Evolutionary conservation across 2,888 invertebrate species (phyloP), one percentile per base, ranked within the genome.

Genomic region (Anoplius nigerrimus): DNA sequence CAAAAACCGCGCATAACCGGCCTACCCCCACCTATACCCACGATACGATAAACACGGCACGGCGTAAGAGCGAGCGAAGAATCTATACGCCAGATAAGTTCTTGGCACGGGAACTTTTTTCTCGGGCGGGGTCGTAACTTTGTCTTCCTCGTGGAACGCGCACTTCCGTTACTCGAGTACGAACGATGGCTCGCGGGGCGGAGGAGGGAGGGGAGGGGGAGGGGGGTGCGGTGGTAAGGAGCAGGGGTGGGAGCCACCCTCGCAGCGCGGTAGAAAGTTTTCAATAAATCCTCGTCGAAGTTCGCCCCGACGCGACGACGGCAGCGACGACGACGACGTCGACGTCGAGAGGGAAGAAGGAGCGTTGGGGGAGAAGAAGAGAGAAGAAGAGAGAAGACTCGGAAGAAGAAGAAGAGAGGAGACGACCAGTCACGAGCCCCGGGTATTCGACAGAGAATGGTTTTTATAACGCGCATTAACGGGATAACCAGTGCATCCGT

Each of bases 231-330:
- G n/a, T n/a, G n/a, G n/a, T n/a, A 22, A 53, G 53, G n/a, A 20
- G 5, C 8, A n/a, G 11, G 55, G 22, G 34, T 4, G 13, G 24
- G 13, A 22, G 18, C 55, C 18, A 48, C 21, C 21, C 64, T 20
- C 46, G 43, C 22, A n/a, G 45, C 24, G 16, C 18, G 42, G n/a
- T 20, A 15, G 66, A 75, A 79, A 76, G 67, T 79, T 78, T 73
- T 73, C 73, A 75, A 81, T 79, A 76, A 80, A 77, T 78, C 72
- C 69, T 71, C 69, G 62, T 61, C 57, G 57, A 76, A 79, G 68
- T 79, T 76, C 54, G 51, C 58, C 56, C 60, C 42, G 55, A n/a
- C 27, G 20, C 55, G 68, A 65, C 57, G 68, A 58, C 64, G 59
- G 53, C 51, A 45, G 24, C 45, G 34, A 45, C 45, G 46, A 20